Base-by-base conservation (phyloP, 1,140 invertebrate genomes). In the Chelonus insularis region DNA sequence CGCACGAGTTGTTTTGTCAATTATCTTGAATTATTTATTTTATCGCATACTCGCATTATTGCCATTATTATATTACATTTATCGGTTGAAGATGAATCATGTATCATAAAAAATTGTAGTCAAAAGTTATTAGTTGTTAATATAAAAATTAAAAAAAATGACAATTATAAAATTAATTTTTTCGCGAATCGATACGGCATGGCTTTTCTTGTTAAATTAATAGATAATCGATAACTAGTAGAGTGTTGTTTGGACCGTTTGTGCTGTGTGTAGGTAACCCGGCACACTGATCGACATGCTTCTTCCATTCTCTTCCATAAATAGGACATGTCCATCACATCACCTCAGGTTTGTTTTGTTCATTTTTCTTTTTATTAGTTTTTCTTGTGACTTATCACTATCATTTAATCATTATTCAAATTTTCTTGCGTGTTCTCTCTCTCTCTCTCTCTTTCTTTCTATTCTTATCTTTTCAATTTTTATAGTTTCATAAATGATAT, bases 201-300 rank as follows among this genome's bases (percentile, higher is more conserved):
- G 47, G 57, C 36, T 60, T 60, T 51, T 50, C 20, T 48, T 47
- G 6, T 25, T 51, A 11, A 3, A 37, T 14, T 45, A 56, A 12
- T 57, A 57, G 55, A 57, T 16, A 29, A 47, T 16, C 43, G 34
- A 52, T 45, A 3, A 55, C 12, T 58, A 57, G 72, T 78, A 76
- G 69, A 76, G 67, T 76, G 69, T 76, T 75, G 72, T 75, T 75
- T 78, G 75, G 74, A 78, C 67, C 72, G 69, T 78, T 76, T 78
- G 71, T 78, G 71, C 69, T 78, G 69, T 78, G 76, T 76, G 66
- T 78, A 78, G 76, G 76, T 78, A 78, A 78, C 75, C 76, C 75
- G 75, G 68, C 74, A 67, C 76, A 77, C 65, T 78, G 75, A 77
- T 68, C 65, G 72, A 76, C 69, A 72, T 73, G 73, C 73, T 76